These are phyloP conservation scores for Epinotia bilunana DNA, from an alignment of 2,888 invertebrate genomes.

Conservation along the genomic window DNA sequence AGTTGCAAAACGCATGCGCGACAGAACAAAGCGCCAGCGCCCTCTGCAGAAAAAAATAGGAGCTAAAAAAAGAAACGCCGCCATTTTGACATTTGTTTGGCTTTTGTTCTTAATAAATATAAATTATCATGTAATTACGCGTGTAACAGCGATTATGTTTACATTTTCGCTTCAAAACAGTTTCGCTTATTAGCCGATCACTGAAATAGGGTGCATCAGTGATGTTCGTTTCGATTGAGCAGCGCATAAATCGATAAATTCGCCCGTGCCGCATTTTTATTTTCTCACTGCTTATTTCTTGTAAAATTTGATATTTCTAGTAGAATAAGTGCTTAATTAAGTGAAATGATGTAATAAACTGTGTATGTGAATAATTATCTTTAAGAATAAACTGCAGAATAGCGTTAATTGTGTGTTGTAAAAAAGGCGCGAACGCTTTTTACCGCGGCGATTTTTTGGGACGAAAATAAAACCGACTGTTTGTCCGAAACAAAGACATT, in stretches of 20 bases:
- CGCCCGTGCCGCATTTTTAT: slow-evolving; percentile 78
- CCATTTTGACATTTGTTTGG: slow-evolving; percentile 85
- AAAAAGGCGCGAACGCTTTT: slow-evolving; percentile 79
- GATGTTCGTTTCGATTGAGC: slow-evolving; percentile 59
- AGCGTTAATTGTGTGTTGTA: slow-evolving; percentile 58
- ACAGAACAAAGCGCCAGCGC: slow-evolving; percentile 68
- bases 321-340: slow-evolving; percentile 25
- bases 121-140: slow-evolving; percentile 71
- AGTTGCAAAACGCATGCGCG: slow-evolving; percentile 77
- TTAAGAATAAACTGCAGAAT: slow-evolving; percentile 47
- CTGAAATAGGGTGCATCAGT: slow-evolving; percentile 58
- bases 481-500: slow-evolving; percentile 60
- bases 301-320: slow-evolving; percentile 55
- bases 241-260: slow-evolving; percentile 77
- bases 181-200: slow-evolving; percentile 53
- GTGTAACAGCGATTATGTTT: slow-evolving; percentile 57
- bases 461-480: slow-evolving; percentile 59
- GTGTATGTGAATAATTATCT: slow-evolving; percentile 35
- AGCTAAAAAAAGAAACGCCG: slow-evolving; percentile 72
- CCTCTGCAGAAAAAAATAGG: slow-evolving; percentile 65
- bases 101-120: slow-evolving; percentile 76
- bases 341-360: slow-evolving; percentile 26
- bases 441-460: slow-evolving; percentile 57
- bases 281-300: slow-evolving; percentile 64
- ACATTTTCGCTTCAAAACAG: slow-evolving; percentile 57